Evolutionary conservation across 2,888 invertebrate species (phyloP).

Genomic region (Andrena marginata): DNA sequence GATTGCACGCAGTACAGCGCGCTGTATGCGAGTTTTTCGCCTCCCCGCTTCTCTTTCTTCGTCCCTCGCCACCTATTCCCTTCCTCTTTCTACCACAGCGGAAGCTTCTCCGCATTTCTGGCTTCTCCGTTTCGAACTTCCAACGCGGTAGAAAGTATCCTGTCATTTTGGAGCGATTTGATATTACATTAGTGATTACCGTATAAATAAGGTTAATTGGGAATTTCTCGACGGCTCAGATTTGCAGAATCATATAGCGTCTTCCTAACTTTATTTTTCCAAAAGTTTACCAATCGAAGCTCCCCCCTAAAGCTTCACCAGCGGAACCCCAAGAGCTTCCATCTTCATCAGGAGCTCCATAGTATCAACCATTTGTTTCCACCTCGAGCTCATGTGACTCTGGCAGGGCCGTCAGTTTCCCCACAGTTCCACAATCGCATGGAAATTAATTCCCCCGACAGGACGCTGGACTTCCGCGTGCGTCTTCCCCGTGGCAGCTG

Average conservation of each 20-base stretch:
- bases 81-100: neutral
- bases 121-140: too few species aligned
- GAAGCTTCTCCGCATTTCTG: too few species aligned
- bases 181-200: too few species aligned
- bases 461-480: constrained; percentile 34
- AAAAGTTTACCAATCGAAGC: neutral
- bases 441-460: constrained; percentile 36
- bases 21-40: constrained; percentile 68
- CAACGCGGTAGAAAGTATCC: too few species aligned
- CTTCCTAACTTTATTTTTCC: constrained; percentile 13
- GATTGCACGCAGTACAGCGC: constrained; percentile 72
- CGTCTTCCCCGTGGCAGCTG: constrained; percentile 32
- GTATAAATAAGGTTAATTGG: too few species aligned
- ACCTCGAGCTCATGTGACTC: neutral
- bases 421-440: neutral
- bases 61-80: constrained; percentile 15
- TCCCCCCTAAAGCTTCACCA: too few species aligned
- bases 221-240: too few species aligned
- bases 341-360: neutral
- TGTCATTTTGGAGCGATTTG: too few species aligned
- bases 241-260: neutral
- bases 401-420: neutral
- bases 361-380: constrained; percentile 9
- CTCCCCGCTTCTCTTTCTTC: constrained; percentile 40
- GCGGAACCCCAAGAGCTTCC: too few species aligned